A percentile compares a stretch with the other conserved stretches of the same genome.
phyloP scores from a whole-genome alignment of 2,888 invertebrate species.

The Monoplex corrugatus region DNA sequence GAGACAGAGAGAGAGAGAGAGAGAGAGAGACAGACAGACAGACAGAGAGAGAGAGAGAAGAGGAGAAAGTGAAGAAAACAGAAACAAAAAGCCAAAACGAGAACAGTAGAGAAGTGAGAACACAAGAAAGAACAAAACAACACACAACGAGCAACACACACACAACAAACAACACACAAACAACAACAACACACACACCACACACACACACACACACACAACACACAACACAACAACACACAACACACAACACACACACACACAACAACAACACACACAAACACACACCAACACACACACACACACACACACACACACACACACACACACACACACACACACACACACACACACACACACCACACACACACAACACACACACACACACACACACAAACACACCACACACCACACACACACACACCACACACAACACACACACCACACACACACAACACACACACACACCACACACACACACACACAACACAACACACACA shows the following conservation, averaged over 20 bases:
- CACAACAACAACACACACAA: neutral
- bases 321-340: too few species aligned
- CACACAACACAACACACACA: neutral
- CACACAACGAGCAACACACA: neutral
- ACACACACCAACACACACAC: neutral
- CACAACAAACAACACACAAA: neutral
- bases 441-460: too few species aligned
- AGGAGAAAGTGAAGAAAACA: neutral
- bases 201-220: too few species aligned
- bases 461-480: too few species aligned
- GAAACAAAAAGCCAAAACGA: neutral
- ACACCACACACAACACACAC: too few species aligned
- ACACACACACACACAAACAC: neutral
- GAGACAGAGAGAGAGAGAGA: neutral
- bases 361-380: neutral
- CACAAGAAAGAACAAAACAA: neutral
- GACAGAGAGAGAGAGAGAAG: neutral
- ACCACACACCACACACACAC: neutral
- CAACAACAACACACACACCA: neutral
- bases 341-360: neutral
- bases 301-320: constrained; percentile 1
- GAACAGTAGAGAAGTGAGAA: neutral
- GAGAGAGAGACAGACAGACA: neutral
- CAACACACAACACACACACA: neutral
- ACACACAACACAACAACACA: neutral